Evolutionary conservation across 2,797 vertebrate genomes (phyloP).

Genomic region (Thripadectes ignobilis): DNA sequence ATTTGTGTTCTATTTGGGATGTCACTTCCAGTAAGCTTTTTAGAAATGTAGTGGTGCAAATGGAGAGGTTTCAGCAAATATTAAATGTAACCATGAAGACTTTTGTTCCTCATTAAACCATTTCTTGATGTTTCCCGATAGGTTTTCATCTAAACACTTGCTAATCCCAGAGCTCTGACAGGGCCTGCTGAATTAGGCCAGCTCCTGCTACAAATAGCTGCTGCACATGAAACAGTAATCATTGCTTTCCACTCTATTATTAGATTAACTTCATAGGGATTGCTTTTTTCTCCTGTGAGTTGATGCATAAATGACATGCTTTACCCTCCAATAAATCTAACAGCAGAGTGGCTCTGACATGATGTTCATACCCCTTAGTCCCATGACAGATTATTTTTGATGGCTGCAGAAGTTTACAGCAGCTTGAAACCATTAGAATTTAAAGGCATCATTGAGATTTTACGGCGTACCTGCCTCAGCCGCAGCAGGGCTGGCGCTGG

Average conservation of each 20-base stretch:
- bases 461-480: constrained; percentile 50
- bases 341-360: constrained; percentile 74
- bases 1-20: constrained; percentile 34
- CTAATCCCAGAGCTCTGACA: constrained; percentile 74
- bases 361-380: constrained; percentile 73
- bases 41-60: background rate
- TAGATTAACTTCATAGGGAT: constrained; percentile 80
- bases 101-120: constrained; percentile 70
- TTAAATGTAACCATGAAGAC: constrained; percentile 37
- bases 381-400: constrained; percentile 78
- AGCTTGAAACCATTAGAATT: constrained; percentile 75
- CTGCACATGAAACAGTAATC: constrained; percentile 78
- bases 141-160: constrained; percentile 68
- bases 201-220: constrained; percentile 74
- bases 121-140: constrained; percentile 70
- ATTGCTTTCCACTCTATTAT: constrained; percentile 80
- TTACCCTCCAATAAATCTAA: constrained; percentile 82
- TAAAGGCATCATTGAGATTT: constrained; percentile 75
- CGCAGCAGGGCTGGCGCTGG: background rate
- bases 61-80: constrained; percentile 31
- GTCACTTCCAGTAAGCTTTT: constrained; percentile 42
- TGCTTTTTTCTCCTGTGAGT: constrained; percentile 78
- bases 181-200: constrained; percentile 75
- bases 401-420: constrained; percentile 72
- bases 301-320: constrained; percentile 82